A percentile compares a stretch with the other conserved stretches of the same genome.
Evolutionary conservation across 2,797 vertebrate genomes (phyloP).

Genomic region (Trachops cirrhosus): DNA sequence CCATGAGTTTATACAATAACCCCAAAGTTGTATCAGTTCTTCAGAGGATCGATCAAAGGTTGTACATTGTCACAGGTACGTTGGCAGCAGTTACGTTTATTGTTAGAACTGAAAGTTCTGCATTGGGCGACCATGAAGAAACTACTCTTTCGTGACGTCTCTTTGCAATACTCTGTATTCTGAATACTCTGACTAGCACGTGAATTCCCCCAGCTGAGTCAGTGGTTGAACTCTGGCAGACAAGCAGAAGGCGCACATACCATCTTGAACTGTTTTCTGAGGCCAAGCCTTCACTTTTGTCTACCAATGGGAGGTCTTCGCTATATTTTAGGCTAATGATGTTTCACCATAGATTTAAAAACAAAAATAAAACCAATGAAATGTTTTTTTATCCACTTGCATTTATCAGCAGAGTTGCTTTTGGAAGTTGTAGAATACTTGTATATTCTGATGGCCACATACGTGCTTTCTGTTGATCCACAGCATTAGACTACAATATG

Average conservation of each 20-base stretch:
- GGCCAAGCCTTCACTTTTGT: background rate
- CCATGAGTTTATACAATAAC: background rate
- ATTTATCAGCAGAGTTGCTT: background rate
- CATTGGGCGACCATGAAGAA: background rate
- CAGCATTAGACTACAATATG: background rate
- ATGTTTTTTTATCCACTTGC: background rate
- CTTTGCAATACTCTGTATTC: background rate
- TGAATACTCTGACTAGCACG: background rate
- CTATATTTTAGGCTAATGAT: background rate
- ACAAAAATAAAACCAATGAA: constrained; percentile 15
- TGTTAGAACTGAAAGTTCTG: background rate
- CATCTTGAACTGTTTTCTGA: background rate
- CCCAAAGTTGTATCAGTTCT: background rate
- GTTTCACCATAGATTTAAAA: constrained; percentile 15
- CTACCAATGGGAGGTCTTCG: background rate
- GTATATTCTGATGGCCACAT: background rate
- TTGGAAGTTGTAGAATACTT: background rate
- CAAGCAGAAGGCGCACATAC: background rate
- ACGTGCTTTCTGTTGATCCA: background rate
- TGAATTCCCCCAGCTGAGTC: background rate
- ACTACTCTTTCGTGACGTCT: background rate
- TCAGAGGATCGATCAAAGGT: background rate
- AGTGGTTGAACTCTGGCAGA: background rate
- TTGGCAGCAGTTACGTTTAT: background rate
- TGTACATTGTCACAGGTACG: background rate